Evolutionary conservation across 2,113 vertebrate species (phyloP), one percentile per base, ranked within the genome.

Genomic region (Suncus etruscus): DNA sequence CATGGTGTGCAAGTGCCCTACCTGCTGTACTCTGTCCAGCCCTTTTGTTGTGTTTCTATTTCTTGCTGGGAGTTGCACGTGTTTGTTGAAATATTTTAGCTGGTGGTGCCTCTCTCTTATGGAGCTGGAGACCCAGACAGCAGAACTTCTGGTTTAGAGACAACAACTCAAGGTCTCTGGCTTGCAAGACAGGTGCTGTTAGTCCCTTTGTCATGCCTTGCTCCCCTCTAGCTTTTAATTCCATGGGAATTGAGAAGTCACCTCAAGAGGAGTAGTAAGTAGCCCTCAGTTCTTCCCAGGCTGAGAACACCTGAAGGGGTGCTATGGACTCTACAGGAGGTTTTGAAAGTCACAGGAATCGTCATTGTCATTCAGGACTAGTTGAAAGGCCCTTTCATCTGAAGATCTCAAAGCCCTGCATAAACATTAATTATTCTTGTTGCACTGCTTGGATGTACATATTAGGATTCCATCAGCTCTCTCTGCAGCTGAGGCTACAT

Each of bases 391-490:
- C 27, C 73, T 87, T 95, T 90, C 81, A 89, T 78, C 69, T 80
- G 65, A 90, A 74, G 69, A 86, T 84, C 87, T 87, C 81, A 51
- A 84, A 89, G 84, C 74, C 73, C 16, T 61, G 20, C 32, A 31
- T 63, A 92, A 65, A 87, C 80, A 66, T 48, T 74, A 47, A 93
- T 93, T 86, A 94, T 83, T 78, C 77, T 51, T 65, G 14, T 6
- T 31, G n/a, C 25, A 1, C 63, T 18, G 15, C 66, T 68, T 48
- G 22, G 83, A 83, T 47, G 51, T 85, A 89, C 83, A 88, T 48
- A 74, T 78, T 48, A 78, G 58, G 3, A 70, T 81, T 83, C 31
- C 27, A 61, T 73, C 32, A 27, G 27, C n/a, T 83, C 25, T 90
- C 66, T 32, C 20, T 1, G 9, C 39, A 1, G 25, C 45, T 48